A percentile compares a stretch with the other conserved stretches of the same genome.
Conservation (phyloP, 2,797 vertebrate species). For the Tadarida brasiliensis region DNA sequence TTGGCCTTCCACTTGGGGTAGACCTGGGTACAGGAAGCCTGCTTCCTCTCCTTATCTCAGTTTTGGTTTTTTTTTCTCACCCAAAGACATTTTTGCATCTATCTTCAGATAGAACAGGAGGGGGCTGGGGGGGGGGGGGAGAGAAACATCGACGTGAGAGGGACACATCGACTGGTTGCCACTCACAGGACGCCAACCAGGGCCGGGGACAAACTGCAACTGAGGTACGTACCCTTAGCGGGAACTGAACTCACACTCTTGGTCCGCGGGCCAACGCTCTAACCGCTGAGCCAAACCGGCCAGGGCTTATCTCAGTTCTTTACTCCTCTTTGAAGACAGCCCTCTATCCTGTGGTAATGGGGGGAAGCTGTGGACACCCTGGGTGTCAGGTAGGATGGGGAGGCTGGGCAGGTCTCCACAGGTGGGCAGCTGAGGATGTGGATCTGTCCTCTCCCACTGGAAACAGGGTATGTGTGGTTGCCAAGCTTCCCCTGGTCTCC, state of each 20-base stretch:
- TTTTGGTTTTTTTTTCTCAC: background rate
- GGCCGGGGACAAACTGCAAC: too few species aligned
- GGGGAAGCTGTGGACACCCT: background rate
- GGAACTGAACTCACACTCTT: too few species aligned
- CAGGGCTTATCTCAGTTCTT: background rate
- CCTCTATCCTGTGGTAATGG: background rate
- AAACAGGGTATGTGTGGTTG: background rate
- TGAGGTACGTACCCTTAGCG: too few species aligned
- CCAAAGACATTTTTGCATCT: too few species aligned
- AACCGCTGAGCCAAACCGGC: too few species aligned
- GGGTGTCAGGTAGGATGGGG: background rate
- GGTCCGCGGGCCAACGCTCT: too few species aligned
- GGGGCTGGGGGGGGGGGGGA: too few species aligned
- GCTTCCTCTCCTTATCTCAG: background rate
- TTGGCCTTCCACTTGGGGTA: background rate
- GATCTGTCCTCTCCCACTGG: background rate
- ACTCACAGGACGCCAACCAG: too few species aligned
- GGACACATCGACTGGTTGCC: too few species aligned
- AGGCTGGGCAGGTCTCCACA: background rate
- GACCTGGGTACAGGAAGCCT: background rate
- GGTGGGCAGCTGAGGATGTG: background rate
- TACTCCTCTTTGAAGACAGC: background rate
- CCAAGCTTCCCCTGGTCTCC: slow-evolving; percentile 1
- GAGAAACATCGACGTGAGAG: too few species aligned
- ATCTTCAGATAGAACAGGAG: too few species aligned